phyloP scores from a whole-genome alignment of 2,113 vertebrate genomes.

The Smithornis capensis region DNA sequence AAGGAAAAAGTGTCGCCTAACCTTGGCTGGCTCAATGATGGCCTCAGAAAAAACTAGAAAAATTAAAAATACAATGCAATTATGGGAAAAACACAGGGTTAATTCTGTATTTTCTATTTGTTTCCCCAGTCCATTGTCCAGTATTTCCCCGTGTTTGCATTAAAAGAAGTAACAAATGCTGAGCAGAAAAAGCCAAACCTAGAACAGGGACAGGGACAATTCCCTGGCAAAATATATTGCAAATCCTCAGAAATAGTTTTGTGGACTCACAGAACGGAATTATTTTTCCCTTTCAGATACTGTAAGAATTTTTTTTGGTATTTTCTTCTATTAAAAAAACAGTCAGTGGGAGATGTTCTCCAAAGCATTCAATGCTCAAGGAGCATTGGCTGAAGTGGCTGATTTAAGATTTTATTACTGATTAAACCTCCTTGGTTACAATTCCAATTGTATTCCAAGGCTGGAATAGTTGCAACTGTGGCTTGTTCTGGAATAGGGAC shows the following conservation, averaged over 20 bases:
- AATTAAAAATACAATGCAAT: neutral
- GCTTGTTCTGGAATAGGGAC: neutral
- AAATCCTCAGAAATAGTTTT: neutral
- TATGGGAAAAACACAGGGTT: neutral
- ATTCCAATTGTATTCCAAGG: neutral
- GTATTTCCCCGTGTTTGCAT: neutral
- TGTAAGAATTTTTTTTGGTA: fast-evolving
- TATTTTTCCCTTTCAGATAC: neutral
- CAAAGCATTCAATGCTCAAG: neutral
- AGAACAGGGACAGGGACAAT: neutral
- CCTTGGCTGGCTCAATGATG: neutral
- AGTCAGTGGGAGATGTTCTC: neutral
- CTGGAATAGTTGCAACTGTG: neutral
- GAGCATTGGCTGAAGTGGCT: neutral
- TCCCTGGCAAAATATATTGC: neutral
- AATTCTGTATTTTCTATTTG: neutral
- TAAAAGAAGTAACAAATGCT: neutral
- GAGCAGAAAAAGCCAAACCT: neutral
- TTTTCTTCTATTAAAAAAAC: neutral
- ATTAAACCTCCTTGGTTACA: neutral
- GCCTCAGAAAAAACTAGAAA: neutral
- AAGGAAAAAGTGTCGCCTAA: neutral
- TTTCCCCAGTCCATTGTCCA: neutral
- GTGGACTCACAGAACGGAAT: neutral
- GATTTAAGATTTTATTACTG: neutral